These are phyloP conservation scores for Pygmarrhopalites habei DNA, from an alignment of 1,140 invertebrate species.

Conservation along the genomic window DNA sequence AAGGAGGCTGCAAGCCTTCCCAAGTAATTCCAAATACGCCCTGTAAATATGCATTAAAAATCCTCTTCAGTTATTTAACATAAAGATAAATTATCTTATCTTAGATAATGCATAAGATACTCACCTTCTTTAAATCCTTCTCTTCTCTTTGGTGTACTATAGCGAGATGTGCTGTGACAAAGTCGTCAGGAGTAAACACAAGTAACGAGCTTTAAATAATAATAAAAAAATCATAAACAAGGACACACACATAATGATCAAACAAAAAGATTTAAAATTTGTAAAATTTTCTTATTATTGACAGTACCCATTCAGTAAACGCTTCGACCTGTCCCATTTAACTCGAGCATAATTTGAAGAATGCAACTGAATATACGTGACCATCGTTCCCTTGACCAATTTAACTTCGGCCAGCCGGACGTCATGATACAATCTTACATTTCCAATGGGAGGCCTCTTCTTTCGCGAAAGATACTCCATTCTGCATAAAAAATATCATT, in stretches of 20 bases:
- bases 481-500: conserved; percentile 11
- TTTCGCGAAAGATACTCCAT: conserved; percentile 20
- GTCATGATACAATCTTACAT: conserved; percentile 27
- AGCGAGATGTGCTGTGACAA: conserved; percentile 58
- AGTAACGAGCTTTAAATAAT: too few species aligned
- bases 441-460: conserved; percentile 28
- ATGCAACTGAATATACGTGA: neutral
- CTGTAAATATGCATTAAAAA: too few species aligned
- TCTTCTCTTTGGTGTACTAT: conserved; percentile 54
- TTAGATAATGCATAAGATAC: too few species aligned
- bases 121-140: conserved; percentile 7
- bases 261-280: too few species aligned
- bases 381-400: neutral
- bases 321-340: conserved; percentile 47
- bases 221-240: too few species aligned
- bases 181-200: conserved; percentile 60
- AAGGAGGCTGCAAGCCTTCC: neutral
- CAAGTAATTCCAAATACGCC: conserved; percentile 12
- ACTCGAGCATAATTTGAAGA: conserved; percentile 17
- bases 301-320: conserved; percentile 65
- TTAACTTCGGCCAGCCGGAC: neutral
- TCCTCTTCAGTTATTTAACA: too few species aligned
- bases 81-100: too few species aligned
- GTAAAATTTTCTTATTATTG: too few species aligned
- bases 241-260: too few species aligned